phyloP scores from a whole-genome alignment of 53 echinoderm and acorn worm genomes.

The Temnopleurus reevesii region DNA sequence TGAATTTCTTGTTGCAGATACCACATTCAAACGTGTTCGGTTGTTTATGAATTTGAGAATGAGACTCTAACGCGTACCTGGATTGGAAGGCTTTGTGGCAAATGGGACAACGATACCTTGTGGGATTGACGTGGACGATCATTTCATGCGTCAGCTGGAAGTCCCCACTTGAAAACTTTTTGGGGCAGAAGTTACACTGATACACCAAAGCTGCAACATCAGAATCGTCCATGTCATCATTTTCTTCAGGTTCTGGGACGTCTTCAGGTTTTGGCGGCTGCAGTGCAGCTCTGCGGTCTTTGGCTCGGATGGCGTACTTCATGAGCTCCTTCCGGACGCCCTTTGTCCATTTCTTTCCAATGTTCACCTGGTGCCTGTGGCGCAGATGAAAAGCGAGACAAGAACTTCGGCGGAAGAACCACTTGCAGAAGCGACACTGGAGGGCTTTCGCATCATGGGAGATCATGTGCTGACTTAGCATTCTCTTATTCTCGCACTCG shows the following conservation, averaged over 20 bases:
- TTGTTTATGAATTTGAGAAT: neutral
- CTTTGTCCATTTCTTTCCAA: neutral
- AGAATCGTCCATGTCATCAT: neutral
- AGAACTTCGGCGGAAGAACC: neutral
- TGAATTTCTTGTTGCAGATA: neutral
- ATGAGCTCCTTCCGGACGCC: neutral
- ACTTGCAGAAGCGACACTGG: constrained; percentile 28
- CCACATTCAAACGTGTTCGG: neutral
- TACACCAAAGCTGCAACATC: neutral
- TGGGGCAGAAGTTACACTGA: constrained; percentile 28
- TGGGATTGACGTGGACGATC: neutral
- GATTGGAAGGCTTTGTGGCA: constrained; percentile 9
- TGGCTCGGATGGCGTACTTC: neutral
- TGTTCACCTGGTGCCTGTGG: neutral
- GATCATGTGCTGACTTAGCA: neutral
- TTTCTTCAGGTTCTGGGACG: neutral
- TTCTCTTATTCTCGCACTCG: neutral
- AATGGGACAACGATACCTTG: neutral
- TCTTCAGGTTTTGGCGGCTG: neutral
- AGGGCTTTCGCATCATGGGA: neutral
- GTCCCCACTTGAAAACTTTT: neutral
- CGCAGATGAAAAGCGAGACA: constrained; percentile 8
- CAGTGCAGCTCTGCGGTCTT: neutral
- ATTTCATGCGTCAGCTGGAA: neutral
- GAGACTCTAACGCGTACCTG: neutral